These are phyloP conservation scores for Ptyas mucosa DNA, from an alignment of 2,113 vertebrate genomes.

Conservation along the genomic window DNA sequence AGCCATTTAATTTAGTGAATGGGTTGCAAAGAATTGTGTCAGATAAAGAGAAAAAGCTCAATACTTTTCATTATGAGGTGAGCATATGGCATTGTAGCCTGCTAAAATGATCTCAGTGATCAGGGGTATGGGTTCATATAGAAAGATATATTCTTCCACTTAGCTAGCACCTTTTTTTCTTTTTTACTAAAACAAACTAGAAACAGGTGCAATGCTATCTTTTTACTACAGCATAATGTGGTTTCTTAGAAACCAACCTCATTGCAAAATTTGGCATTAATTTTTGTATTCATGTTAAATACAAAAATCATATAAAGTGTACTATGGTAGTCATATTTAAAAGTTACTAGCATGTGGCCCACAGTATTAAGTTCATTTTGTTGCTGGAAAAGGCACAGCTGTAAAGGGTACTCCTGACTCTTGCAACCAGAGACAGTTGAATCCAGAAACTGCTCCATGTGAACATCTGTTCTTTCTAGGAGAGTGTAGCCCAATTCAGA, in stretches of 20 bases:
- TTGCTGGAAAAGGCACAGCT: background rate
- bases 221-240: background rate
- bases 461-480: background rate
- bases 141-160: background rate
- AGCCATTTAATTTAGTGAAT: background rate
- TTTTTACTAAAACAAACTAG: background rate
- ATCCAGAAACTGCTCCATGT: background rate
- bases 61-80: background rate
- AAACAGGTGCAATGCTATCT: background rate
- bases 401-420: background rate
- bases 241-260: background rate
- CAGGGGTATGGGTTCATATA: background rate
- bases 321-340: background rate
- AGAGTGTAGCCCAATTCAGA: background rate
- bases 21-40: background rate
- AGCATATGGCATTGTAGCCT: background rate
- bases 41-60: background rate
- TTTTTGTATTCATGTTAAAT: background rate
- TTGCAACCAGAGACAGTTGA: background rate
- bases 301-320: background rate
- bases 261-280: background rate
- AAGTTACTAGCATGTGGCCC: background rate
- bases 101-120: background rate
- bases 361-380: background rate
- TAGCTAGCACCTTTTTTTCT: background rate